Percentiles rank a stretch among this genome's conserved stretches.
Evolutionary conservation across 1,140 invertebrate species (phyloP).

Genomic region (Drosophila serrata): DNA sequence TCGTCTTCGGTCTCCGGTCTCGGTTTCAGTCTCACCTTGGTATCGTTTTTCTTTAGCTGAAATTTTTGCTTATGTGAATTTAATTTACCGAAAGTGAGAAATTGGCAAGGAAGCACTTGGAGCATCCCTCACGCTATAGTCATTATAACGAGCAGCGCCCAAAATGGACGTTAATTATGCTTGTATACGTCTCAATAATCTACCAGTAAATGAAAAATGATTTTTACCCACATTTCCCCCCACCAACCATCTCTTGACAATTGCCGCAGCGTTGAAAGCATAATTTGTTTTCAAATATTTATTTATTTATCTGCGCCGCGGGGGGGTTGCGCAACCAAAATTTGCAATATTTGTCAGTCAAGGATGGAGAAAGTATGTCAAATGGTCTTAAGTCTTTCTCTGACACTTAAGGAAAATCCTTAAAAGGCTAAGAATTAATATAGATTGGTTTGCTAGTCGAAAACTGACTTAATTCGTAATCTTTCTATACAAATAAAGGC

Average conservation of each 20-base stretch:
- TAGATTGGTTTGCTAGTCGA: neutral
- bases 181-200: slow-evolving; percentile 37
- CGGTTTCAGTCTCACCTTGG: slow-evolving; percentile 3
- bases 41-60: slow-evolving; percentile 42
- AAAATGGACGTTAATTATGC: slow-evolving; percentile 32
- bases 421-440: neutral
- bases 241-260: slow-evolving; percentile 8
- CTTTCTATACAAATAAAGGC: neutral
- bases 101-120: slow-evolving; percentile 19
- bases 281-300: slow-evolving; percentile 62
- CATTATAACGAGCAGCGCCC: slow-evolving; percentile 14
- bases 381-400: neutral
- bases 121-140: slow-evolving; percentile 37
- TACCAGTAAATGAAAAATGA: slow-evolving; percentile 35
- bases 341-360: slow-evolving; percentile 12
- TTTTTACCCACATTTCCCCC: slow-evolving; percentile 11
- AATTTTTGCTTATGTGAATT: slow-evolving; percentile 61
- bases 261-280: slow-evolving; percentile 12
- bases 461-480: neutral
- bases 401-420: too few relatives aligned
- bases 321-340: slow-evolving; percentile 33
- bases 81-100: slow-evolving; percentile 57
- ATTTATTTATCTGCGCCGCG: slow-evolving; percentile 15
- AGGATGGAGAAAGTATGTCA: slow-evolving; percentile 44
- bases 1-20: neutral